A percentile compares a stretch with the other conserved stretches of the same genome.
phyloP scores from a whole-genome alignment of 2,888 invertebrate species.

The Cepaea hortensis region DNA sequence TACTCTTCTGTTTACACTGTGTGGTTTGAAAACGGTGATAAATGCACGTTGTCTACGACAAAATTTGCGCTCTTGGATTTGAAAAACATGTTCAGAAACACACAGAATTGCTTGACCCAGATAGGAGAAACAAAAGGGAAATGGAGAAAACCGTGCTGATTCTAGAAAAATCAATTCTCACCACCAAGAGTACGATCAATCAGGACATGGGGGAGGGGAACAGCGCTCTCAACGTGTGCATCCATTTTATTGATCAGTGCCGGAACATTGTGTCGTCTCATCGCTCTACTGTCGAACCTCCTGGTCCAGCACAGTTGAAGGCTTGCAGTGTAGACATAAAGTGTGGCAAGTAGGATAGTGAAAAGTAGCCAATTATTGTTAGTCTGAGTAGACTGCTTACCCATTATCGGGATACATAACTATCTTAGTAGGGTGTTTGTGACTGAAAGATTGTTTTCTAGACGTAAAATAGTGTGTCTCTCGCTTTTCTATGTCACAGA shows the following conservation, averaged over 20 bases:
- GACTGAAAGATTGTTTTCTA: too few species aligned
- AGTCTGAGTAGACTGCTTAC: neutral
- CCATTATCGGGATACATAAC: neutral
- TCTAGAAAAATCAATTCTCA: slow-evolving; percentile 21
- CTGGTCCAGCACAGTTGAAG: neutral
- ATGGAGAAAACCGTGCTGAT: neutral
- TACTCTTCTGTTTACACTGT: neutral
- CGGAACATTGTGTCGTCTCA: slow-evolving; percentile 12
- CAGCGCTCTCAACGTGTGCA: slow-evolving; percentile 4
- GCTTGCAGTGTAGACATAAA: too few species aligned
- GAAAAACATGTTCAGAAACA: neutral
- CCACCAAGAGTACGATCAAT: slow-evolving; percentile 31
- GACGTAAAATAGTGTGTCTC: neutral
- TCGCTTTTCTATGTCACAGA: neutral
- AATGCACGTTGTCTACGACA: neutral
- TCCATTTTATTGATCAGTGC: slow-evolving; percentile 36
- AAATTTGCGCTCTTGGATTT: neutral
- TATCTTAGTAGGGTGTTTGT: neutral
- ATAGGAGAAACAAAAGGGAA: neutral
- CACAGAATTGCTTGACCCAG: neutral
- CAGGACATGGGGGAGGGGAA: slow-evolving; percentile 9
- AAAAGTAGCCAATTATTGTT: neutral
- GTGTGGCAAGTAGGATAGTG: neutral
- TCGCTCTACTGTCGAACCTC: neutral
- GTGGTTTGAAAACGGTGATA: neutral